Base-by-base conservation (phyloP, 2,888 invertebrate species). In the Lordiphosa fenestrarum region DNA sequence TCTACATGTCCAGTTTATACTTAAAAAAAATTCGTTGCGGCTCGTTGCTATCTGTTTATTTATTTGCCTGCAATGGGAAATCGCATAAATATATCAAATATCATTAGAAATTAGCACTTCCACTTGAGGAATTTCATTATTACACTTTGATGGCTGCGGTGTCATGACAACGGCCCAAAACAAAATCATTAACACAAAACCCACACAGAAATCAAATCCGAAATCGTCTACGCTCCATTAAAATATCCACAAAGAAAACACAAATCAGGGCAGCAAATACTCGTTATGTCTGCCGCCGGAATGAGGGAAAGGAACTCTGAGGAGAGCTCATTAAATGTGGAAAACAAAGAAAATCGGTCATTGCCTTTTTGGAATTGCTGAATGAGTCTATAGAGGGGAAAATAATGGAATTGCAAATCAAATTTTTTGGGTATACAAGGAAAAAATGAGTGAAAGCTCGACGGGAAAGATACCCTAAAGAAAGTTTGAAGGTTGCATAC, bases 171-270 rank as follows among this genome's bases (percentile, higher is more conserved):
- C 73, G 52, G 10, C 42, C 47, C n/a, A 21, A 38, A 41, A 73
- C 68, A 70, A 66, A 61, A 53, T 56, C 53, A 70, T 73, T 73
- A 70, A 56, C 73, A 53, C 73, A 72, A 33, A 40, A 49, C 12
- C 15, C 37, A 30, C 37, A 25, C 39, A 23, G 33, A 40, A 49
- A 48, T 53, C 48, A 35, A 19, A 42, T 21, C 38, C 38, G 15
- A 41, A 54, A 33, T 40, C 37, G 44, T 44, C n/a, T 30, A 13
- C 21, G 21, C 42, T 13, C 42, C 15, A 42, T 42, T 30, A 42
- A 42, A 30, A 42, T 42, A 44, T 21, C 40, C 40, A 40, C 40
- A 23, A 40, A 21, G 15, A 40, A 40, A 15, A 15, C 15, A 30
- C 30, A 44, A 44, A 33, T 15, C 44, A 30, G 15, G 19, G 40